A percentile compares a stretch with the other conserved stretches of the same genome.
phyloP scores from a whole-genome alignment of 2,888 invertebrate genomes.

The Conops quadrifasciatus region DNA sequence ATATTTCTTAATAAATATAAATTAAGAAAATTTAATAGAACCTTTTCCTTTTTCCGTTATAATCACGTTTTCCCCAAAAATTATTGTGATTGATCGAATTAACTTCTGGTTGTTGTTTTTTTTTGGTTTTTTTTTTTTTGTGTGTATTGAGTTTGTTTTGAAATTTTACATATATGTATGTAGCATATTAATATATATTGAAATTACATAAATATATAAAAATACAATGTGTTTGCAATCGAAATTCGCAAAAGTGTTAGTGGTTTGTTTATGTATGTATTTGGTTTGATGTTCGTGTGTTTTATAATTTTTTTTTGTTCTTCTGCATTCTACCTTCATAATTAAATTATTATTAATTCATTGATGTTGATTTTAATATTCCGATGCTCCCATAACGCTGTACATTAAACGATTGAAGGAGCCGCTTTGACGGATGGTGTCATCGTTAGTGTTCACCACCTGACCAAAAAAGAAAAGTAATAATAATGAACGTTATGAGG shows the following conservation, averaged over 20 bases:
- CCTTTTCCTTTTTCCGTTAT: no score
- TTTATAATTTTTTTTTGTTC: constrained; percentile 11
- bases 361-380: constrained; percentile 65
- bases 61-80: no score
- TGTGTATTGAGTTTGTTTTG: no score
- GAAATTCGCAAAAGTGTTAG: constrained; percentile 32
- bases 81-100: neutral
- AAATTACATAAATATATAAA: neutral
- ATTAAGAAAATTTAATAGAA: no score
- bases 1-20: neutral
- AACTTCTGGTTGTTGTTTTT: neutral
- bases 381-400: constrained; percentile 84
- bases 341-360: constrained; percentile 17
- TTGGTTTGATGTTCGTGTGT: constrained; percentile 11
- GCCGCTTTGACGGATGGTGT: constrained; percentile 89
- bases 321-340: constrained; percentile 22
- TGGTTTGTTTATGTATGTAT: constrained; percentile 24
- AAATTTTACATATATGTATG: constrained; percentile 11
- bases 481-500: neutral
- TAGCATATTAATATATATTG: constrained; percentile 22
- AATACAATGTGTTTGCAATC: neutral
- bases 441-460: constrained; percentile 71
- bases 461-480: constrained; percentile 36
- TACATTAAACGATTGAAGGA: constrained; percentile 93
- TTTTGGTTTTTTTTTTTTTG: neutral